Base-by-base conservation (phyloP, 2,797 vertebrate species). In the Platyrinchus mystaceus region DNA sequence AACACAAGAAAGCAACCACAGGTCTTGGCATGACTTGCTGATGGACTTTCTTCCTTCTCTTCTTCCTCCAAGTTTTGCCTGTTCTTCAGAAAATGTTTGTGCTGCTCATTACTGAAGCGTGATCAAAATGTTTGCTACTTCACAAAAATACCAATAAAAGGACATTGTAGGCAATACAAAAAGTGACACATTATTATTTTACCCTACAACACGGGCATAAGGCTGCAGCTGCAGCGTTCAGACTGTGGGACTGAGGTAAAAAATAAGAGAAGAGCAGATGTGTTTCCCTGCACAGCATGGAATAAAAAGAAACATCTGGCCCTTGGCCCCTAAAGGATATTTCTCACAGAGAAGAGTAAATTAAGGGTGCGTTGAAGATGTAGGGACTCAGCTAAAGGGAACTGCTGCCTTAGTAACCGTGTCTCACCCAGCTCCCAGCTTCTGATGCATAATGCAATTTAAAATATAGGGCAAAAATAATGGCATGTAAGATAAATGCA, bases 231-330 rank as follows among this genome's bases (percentile, higher is more conserved):
- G 96, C 58, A 55, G 58, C 13, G 56, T 55, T 95, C 79, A 69
- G 66, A 14, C 58, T 62, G 36, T 63, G 71, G 77, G 92, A 67
- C 60, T 52, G 70, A 92, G 90, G 86, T 93, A 73, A 90, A 84
- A 94, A 82, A 91, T 47, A 93, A 90, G 47, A 94, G 85, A 69
- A 49, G 83, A 94, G 79, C 93, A 94, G 94, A 91, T 90, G 85
- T 58, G 73, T 43, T 94, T 89, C 87, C 87, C 77, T 86, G 77
- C 59, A 63, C 84, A 70, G 91, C 6, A 2, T 56, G 85, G 87
- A 91, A 91, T 93, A 90, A 95, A 95, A 94, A 87, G 91, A 89
- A 96, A 92, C 87, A 91, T 94, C 91, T 96, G 95, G 86, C 88
- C 94, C 86, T 95, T 95, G 84, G 94, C 89, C 94, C 91, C 89